These are phyloP conservation scores for Stenchaetothrips biformis DNA, from an alignment of 2,888 invertebrate species.

Conservation along the genomic window DNA sequence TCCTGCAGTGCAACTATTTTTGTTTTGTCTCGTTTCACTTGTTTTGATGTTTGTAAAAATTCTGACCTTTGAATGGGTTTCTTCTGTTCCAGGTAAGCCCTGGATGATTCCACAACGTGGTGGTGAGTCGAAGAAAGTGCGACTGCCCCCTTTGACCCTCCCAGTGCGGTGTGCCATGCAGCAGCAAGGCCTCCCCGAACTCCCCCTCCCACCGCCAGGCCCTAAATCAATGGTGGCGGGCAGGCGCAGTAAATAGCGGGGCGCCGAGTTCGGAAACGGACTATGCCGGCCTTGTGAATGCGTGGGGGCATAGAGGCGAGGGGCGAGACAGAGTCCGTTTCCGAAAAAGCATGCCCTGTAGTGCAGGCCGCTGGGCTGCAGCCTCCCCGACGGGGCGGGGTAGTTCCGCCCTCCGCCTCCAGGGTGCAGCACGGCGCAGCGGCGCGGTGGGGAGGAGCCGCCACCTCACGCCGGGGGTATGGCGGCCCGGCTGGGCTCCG, in stretches of 20 bases:
- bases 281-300: too few species aligned
- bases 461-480: background rate
- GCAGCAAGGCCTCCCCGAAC: background rate
- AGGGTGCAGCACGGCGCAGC: constrained; percentile 11
- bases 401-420: background rate
- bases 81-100: background rate
- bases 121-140: background rate
- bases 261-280: too few species aligned
- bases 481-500: too few species aligned
- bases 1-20: too few species aligned
- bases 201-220: background rate
- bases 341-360: background rate
- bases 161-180: background rate
- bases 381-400: background rate
- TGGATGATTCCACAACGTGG: background rate
- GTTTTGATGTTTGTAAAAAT: background rate
- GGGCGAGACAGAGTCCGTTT: background rate
- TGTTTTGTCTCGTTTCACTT: too few species aligned
- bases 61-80: background rate
- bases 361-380: background rate
- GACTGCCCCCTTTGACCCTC: background rate
- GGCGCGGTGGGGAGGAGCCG: background rate
- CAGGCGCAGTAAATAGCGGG: constrained; percentile 19
- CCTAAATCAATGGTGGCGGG: constrained; percentile 20
- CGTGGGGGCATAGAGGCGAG: background rate